Evolutionary conservation across 2,113 vertebrate species (phyloP), one percentile per base, ranked within the genome.

Genomic region (Ivindomyrus marchei): DNA sequence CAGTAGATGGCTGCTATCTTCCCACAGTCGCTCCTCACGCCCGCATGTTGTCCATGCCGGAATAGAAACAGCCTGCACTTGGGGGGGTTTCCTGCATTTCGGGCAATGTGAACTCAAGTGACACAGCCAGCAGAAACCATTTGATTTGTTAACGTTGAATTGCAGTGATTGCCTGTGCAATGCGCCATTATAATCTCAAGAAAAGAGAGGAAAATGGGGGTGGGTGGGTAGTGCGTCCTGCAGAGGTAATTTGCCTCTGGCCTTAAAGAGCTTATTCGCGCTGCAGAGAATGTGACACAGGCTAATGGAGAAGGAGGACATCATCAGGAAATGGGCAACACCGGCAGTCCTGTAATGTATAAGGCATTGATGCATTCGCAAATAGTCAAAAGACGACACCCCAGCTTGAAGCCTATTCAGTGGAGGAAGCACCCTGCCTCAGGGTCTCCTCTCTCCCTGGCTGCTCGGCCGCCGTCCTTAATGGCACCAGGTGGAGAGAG

Each of bases 91-190:
- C 50, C 74, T 88, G 31, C 70, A 9, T 90, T 89, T 66, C 39
- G 46, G 53, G 52, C 80, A 52, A n/a, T 49, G 90, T 89, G 87
- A 91, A 86, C 52, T 91, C 39, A 24, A 91, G 90, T 89, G 88
- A 83, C 52, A 58, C 53, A 24, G 49, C 86, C 24, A 86, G 39
- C 24, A 80, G 45, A 85, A 91, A 42, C 42, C 77, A 53, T 89
- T 91, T 66, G 87, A 85, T 91, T 85, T 90, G 86, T 88, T 90
- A 87, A 50, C 45, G 84, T 58, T 90, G 86, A 88, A 90, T 90
- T n/a, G 62, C 58, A 45, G 47, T 62, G 77, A 80, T 90, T 88
- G 87, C 77, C 27, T 88, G 74, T 50, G 87, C 85, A 70, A 49
- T 80, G 87, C 58, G 47, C 80, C 58, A 89, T 53, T 86, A 49